Percentiles rank a stretch among this genome's conserved stretches.
phyloP scores from a whole-genome alignment of 2,113 vertebrate species.

The Alligator mississippiensis region DNA sequence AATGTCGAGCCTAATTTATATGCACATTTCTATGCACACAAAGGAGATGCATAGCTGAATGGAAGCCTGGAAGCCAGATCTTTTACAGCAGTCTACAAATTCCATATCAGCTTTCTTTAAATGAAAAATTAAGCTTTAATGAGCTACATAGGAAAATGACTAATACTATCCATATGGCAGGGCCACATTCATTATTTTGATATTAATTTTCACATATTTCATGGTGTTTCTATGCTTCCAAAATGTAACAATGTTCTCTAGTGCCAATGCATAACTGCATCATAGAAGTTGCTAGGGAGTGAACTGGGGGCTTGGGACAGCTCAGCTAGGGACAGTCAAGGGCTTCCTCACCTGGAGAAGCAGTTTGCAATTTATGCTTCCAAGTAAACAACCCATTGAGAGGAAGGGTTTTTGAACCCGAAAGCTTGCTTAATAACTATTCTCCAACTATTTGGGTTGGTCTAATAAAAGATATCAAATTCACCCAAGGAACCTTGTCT shows the following conservation, averaged over 20 bases:
- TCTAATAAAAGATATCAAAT: no score
- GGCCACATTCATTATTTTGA: not conserved
- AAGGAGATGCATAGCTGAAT: not conserved
- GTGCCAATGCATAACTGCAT: not conserved
- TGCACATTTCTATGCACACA: not conserved
- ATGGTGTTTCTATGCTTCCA: not conserved
- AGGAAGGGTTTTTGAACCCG: not conserved
- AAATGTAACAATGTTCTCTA: not conserved
- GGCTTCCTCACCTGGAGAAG: not conserved
- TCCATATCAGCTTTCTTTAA: not conserved
- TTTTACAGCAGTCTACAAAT: not conserved
- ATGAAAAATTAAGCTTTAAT: not conserved
- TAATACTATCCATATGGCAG: not conserved
- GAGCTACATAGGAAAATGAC: not conserved
- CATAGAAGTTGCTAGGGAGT: not conserved
- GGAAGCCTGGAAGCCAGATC: not conserved
- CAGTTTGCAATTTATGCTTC: not conserved
- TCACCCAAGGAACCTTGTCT: no score
- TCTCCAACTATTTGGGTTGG: no score
- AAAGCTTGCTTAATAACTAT: no score
- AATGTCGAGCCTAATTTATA: not conserved
- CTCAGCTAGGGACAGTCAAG: not conserved
- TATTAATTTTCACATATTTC: not conserved
- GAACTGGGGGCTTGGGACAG: not conserved
- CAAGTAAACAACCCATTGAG: not conserved